Conservation (phyloP, 1,140 invertebrate genomes). For the Akabosia matsudoensis region DNA sequence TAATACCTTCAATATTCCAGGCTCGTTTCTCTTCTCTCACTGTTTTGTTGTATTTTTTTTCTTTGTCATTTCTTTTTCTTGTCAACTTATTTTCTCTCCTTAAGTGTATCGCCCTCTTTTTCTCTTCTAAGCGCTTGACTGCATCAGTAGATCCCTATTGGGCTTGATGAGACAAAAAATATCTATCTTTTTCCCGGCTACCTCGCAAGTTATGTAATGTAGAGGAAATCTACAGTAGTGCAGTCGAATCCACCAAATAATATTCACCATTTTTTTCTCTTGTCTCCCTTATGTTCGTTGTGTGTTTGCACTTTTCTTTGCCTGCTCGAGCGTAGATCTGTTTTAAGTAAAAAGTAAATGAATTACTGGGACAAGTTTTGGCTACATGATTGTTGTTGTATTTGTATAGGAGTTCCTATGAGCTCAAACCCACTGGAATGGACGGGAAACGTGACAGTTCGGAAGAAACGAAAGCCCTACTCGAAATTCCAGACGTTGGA, state of each 20-base stretch:
- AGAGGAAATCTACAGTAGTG: not conserved
- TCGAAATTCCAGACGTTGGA: slow-evolving; percentile 95
- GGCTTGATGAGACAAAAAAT: not conserved
- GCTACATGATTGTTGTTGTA: not conserved
- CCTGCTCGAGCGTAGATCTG: too few species aligned
- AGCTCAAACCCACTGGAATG: slow-evolving; percentile 80
- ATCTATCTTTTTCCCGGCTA: not conserved
- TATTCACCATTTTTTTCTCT: not conserved
- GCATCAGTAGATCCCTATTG: slow-evolving; percentile 20
- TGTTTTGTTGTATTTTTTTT: too few species aligned
- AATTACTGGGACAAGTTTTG: slow-evolving; percentile 1
- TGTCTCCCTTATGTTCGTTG: not conserved
- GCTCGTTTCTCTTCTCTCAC: slow-evolving; percentile 8
- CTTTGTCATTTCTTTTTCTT: slow-evolving; percentile 1
- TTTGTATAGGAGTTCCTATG: slow-evolving; percentile 52
- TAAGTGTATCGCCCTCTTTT: slow-evolving; percentile 23
- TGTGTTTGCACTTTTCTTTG: too few species aligned
- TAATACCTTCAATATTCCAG: slow-evolving; percentile 10
- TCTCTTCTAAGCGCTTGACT: slow-evolving; percentile 16
- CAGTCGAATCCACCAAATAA: not conserved
- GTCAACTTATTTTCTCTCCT: slow-evolving; percentile 23
- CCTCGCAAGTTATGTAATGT: too few species aligned
- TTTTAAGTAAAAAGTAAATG: slow-evolving; percentile 18
- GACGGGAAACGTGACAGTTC: slow-evolving; percentile 85
- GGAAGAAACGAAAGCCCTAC: slow-evolving; percentile 96